Evolutionary conservation across 2,888 invertebrate species (phyloP).

Genomic region (Sarcophaga carnaria): DNA sequence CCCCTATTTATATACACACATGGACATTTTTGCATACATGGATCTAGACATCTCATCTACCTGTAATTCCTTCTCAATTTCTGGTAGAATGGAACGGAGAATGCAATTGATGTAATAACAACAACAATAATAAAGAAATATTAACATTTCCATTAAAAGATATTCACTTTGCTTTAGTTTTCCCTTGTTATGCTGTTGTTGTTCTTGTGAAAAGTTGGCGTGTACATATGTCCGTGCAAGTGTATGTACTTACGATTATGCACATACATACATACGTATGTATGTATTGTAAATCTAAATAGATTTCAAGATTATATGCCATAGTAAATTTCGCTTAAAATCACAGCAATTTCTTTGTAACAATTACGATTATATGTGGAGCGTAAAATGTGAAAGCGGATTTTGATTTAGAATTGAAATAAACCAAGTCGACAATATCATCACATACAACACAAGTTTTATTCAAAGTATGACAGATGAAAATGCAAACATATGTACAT

Average conservation of each 20-base stretch:
- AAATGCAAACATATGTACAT: constrained; percentile 11
- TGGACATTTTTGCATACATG: neutral
- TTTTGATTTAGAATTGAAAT: constrained; percentile 20
- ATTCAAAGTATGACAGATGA: constrained; percentile 49
- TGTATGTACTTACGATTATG: neutral
- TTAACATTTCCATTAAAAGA: constrained; percentile 15
- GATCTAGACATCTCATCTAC: neutral
- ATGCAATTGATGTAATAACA: neutral
- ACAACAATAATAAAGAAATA: constrained; percentile 3
- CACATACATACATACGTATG: neutral
- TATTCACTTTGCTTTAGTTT: too few species aligned
- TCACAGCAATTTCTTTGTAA: constrained; percentile 62
- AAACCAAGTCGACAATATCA: neutral
- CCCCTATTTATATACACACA: neutral
- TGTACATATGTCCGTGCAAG: neutral
- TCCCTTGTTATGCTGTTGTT: constrained; percentile 4
- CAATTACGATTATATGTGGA: constrained; percentile 50
- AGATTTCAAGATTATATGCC: constrained; percentile 59
- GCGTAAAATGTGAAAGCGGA: constrained; percentile 57
- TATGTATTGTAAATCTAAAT: constrained; percentile 54
- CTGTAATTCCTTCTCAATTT: neutral
- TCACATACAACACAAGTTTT: constrained; percentile 15
- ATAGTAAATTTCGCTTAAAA: constrained; percentile 64
- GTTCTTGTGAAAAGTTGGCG: constrained; percentile 2
- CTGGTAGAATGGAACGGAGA: too few species aligned